Evolutionary conservation across 2,113 vertebrate species (phyloP).

Genomic region (Toxotes jaculatrix): DNA sequence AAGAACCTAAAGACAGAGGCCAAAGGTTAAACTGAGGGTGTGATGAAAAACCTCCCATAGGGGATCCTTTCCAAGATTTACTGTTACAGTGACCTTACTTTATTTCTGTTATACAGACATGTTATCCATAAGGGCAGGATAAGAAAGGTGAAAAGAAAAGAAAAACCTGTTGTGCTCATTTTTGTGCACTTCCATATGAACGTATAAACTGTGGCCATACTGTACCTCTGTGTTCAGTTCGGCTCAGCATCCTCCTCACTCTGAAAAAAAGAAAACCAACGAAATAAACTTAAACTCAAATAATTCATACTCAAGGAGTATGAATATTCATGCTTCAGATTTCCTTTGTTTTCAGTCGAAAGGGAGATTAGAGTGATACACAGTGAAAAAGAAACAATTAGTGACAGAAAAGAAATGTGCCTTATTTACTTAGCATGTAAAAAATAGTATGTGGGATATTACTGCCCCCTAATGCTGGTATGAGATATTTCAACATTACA

Average conservation of each 20-base stretch:
- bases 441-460: slow-evolving; percentile 47
- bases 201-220: not conserved
- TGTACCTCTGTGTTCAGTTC: slow-evolving; percentile 56
- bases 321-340: not conserved
- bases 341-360: not conserved
- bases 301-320: not conserved
- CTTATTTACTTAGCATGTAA: not conserved
- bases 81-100: not conserved
- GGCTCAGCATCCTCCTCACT: slow-evolving; percentile 53
- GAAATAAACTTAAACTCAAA: not conserved
- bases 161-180: not conserved
- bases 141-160: not conserved
- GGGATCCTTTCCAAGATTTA: not conserved
- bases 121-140: not conserved
- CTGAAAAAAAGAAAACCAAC: slow-evolving; percentile 18
- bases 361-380: not conserved
- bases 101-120: not conserved
- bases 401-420: not conserved
- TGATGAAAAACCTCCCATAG: not conserved
- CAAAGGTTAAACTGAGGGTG: slow-evolving; percentile 36
- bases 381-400: not conserved
- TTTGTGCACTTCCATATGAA: not conserved
- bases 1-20: slow-evolving; percentile 15
- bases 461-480: slow-evolving; percentile 67
- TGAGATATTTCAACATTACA: slow-evolving; percentile 11